These are phyloP conservation scores for Mamestra configurata DNA, from an alignment of 1,140 invertebrate species.

Conservation along the genomic window DNA sequence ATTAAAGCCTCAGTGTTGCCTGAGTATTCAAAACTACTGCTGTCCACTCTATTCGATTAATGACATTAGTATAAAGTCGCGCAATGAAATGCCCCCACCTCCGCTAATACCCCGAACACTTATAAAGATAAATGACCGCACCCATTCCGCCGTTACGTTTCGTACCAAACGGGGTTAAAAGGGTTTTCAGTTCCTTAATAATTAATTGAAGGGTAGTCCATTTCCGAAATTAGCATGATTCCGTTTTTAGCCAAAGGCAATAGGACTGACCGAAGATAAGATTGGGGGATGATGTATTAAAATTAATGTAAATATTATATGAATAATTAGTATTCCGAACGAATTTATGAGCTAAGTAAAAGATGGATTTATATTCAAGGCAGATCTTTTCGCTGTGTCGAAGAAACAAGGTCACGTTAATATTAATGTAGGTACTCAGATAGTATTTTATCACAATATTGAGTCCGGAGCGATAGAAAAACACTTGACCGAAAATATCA, in stretches of 20 bases:
- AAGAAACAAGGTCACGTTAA: not conserved
- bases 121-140: slow-evolving; percentile 79
- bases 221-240: slow-evolving; percentile 65
- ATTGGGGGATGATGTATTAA: slow-evolving; percentile 41
- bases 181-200: slow-evolving; percentile 79
- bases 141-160: slow-evolving; percentile 73
- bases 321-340: not conserved
- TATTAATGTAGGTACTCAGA: slow-evolving; percentile 5
- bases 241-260: slow-evolving; percentile 59
- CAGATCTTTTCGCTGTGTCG: not conserved
- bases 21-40: not conserved
- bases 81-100: slow-evolving; percentile 68
- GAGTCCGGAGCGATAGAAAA: slow-evolving; percentile 31
- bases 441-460: slow-evolving; percentile 18
- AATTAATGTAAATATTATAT: slow-evolving; percentile 41
- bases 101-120: slow-evolving; percentile 69
- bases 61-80: slow-evolving; percentile 61
- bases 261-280: slow-evolving; percentile 40
- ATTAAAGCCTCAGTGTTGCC: not conserved
- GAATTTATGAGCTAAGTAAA: not conserved
- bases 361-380: not conserved
- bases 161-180: slow-evolving; percentile 75
- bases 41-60: slow-evolving; percentile 21
- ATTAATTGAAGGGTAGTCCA: slow-evolving; percentile 76
- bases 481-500: slow-evolving; percentile 51